Evolutionary conservation across 1,140 invertebrate species (phyloP).

Genomic region (Nephila pilipes): DNA sequence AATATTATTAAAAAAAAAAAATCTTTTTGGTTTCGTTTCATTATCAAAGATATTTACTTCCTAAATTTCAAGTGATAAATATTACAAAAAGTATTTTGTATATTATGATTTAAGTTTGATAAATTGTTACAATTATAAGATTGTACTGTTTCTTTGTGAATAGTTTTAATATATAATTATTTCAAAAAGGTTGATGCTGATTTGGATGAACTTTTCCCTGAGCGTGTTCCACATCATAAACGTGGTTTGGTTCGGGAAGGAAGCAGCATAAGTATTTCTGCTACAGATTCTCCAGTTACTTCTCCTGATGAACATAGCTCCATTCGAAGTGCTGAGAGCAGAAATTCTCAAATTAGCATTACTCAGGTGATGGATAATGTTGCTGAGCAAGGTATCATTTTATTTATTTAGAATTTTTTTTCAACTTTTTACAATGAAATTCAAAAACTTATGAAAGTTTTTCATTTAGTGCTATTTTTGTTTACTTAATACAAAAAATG

Average conservation of each 20-base stretch:
- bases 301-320: slow-evolving; percentile 78
- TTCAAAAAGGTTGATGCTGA: slow-evolving; percentile 83
- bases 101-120: too few relatives aligned
- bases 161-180: neutral
- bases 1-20: too few relatives aligned
- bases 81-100: too few relatives aligned
- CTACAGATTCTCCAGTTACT: slow-evolving; percentile 76
- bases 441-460: neutral
- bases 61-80: too few relatives aligned
- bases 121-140: too few relatives aligned
- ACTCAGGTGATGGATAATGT: neutral
- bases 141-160: neutral
- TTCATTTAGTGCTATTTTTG: neutral
- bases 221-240: slow-evolving; percentile 89
- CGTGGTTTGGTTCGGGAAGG: slow-evolving; percentile 80
- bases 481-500: neutral
- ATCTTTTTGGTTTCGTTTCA: too few relatives aligned
- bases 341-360: slow-evolving; percentile 50
- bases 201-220: slow-evolving; percentile 92
- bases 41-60: too few relatives aligned
- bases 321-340: slow-evolving; percentile 69
- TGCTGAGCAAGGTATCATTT: slow-evolving; percentile 47
- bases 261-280: slow-evolving; percentile 61
- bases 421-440: too few relatives aligned
- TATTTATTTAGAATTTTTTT: neutral